A percentile compares a stretch with the other conserved stretches of the same genome.
phyloP scores from a whole-genome alignment of 2,797 vertebrate species.

The Hydrophis major region DNA sequence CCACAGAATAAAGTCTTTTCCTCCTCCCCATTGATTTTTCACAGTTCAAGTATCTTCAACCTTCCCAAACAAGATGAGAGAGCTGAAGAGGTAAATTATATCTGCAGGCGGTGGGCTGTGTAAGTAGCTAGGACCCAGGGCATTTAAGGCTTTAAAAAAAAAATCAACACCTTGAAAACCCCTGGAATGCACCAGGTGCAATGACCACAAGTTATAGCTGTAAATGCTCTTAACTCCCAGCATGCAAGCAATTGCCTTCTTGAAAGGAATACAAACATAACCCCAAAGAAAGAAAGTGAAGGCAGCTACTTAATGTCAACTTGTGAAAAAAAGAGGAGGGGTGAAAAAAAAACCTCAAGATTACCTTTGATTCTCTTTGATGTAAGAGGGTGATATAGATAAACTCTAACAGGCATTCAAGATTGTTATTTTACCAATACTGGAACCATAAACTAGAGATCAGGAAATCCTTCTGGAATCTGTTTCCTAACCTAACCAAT shows the following conservation, averaged over 20 bases:
- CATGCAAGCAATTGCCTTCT: neutral
- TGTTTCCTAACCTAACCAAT: neutral
- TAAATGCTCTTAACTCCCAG: neutral
- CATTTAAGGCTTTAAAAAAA: neutral
- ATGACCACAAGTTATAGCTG: neutral
- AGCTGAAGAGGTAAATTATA: neutral
- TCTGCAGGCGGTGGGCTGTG: neutral
- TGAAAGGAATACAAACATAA: neutral
- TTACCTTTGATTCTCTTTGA: neutral
- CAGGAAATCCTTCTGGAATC: neutral
- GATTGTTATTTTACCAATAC: neutral
- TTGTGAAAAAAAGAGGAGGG: neutral
- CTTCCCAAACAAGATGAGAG: neutral
- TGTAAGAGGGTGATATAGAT: neutral
- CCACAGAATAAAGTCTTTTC: neutral
- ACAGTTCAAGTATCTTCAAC: neutral
- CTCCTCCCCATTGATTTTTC: neutral
- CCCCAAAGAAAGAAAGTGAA: neutral
- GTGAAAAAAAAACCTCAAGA: neutral
- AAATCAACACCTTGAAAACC: neutral
- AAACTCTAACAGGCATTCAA: neutral
- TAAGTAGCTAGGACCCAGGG: neutral
- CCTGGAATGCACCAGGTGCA: neutral
- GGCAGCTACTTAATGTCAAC: neutral
- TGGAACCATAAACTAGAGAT: neutral